phyloP scores from a whole-genome alignment of 2,888 invertebrate species.

The Drosophila niveifrons region DNA sequence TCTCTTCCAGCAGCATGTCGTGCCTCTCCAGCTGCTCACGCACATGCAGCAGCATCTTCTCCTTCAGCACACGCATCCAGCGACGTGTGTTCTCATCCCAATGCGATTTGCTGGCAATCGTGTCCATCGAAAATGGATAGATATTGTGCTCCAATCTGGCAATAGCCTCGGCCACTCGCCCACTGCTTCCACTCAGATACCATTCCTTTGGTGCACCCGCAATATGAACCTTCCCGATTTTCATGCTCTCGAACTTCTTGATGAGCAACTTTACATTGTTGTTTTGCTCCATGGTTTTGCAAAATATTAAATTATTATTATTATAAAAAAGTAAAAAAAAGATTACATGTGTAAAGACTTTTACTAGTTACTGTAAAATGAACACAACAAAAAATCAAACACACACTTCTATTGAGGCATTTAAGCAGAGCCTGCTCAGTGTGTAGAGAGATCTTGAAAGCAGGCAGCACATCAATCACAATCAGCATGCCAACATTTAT shows the following conservation, averaged over 20 bases:
- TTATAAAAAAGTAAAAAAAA: not conserved
- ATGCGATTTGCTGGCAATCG: not conserved
- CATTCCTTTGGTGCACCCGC: not conserved
- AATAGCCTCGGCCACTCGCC: conserved; percentile 19
- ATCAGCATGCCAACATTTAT: conserved; percentile 49
- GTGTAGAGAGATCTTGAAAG: not conserved
- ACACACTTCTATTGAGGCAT: not conserved
- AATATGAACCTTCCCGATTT: not conserved
- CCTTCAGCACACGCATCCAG: conserved; percentile 5
- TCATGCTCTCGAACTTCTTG: conserved; percentile 30
- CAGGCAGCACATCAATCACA: conserved; percentile 55
- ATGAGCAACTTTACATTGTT: conserved; percentile 18
- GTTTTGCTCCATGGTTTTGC: conserved; percentile 11
- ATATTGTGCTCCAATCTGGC: conserved; percentile 28
- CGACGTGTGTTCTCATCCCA: not conserved
- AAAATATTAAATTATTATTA: too few relatives aligned
- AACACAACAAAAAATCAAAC: not conserved
- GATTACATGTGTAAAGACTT: not conserved
- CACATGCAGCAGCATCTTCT: not conserved
- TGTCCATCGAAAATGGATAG: not conserved
- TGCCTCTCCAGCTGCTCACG: not conserved
- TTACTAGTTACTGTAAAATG: not conserved
- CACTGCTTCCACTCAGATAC: not conserved
- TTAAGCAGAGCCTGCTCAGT: conserved; percentile 25
- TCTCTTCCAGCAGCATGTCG: not conserved